Conservation (phyloP, 2,888 invertebrate species). For the Drosophila neoperkinsi region DNA sequence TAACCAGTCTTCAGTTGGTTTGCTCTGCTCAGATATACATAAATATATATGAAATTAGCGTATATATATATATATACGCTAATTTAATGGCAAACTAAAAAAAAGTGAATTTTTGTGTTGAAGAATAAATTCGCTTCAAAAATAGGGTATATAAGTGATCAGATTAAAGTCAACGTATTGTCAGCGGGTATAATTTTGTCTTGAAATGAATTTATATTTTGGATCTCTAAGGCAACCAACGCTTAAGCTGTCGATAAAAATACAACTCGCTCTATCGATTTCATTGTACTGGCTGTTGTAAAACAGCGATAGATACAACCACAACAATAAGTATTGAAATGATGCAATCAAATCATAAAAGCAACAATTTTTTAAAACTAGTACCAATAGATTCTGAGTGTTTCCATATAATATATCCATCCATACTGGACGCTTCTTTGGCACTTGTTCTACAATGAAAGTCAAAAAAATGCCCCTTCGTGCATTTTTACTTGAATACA, state of each 20-base stretch:
- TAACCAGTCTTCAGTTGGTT: not conserved
- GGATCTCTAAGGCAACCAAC: not conserved
- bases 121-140: not conserved
- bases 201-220: not conserved
- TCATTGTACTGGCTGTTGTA: not conserved
- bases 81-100: too few species aligned
- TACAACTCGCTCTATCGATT: not conserved
- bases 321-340: not conserved
- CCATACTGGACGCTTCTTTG: constrained; percentile 24
- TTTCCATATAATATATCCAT: not conserved
- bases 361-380: not conserved
- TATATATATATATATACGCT: too few species aligned
- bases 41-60: too few species aligned
- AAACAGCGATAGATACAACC: not conserved
- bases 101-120: not conserved
- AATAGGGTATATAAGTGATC: not conserved
- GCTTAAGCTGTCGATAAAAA: not conserved
- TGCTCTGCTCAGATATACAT: not conserved
- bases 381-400: not conserved
- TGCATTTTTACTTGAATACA: constrained; percentile 46
- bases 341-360: not conserved
- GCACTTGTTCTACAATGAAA: constrained; percentile 33
- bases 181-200: not conserved
- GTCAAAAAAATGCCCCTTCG: constrained; percentile 11
- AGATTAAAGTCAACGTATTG: not conserved